Percentiles rank a stretch among this genome's conserved stretches.
phyloP scores from a whole-genome alignment of 2,113 vertebrate species.

The Phylloscopus trochilus region DNA sequence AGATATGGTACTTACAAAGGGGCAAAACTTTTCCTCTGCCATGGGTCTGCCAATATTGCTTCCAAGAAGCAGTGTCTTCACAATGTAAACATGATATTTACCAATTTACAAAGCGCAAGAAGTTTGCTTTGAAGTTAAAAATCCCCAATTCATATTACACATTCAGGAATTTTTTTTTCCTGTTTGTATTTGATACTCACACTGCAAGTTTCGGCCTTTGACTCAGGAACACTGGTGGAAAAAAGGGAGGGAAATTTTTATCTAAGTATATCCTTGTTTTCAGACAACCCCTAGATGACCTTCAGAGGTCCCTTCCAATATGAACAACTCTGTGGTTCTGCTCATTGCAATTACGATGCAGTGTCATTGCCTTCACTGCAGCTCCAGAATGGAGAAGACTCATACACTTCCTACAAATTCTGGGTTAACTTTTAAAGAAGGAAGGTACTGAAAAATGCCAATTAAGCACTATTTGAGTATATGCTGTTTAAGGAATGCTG shows the following conservation, averaged over 20 bases:
- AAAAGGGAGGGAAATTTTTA: neutral
- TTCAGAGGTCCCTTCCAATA: neutral
- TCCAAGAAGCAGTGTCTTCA: neutral
- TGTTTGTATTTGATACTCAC: neutral
- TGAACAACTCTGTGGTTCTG: neutral
- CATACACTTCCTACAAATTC: neutral
- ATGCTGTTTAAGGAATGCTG: neutral
- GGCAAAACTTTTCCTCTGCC: neutral
- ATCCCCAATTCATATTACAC: neutral
- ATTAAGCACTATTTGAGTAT: neutral
- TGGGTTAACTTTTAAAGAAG: neutral
- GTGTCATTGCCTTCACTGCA: neutral
- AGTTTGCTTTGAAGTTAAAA: neutral
- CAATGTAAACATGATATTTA: neutral
- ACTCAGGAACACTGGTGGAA: neutral
- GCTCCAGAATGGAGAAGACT: neutral
- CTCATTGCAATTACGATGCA: neutral
- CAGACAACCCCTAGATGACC: neutral
- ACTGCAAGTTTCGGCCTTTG: neutral
- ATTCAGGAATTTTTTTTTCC: fast-evolving
- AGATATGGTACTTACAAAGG: neutral
- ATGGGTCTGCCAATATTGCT: neutral
- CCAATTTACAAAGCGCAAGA: neutral
- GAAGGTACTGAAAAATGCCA: neutral
- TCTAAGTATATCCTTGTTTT: neutral